Evolutionary conservation across 2,113 vertebrate genomes (phyloP).

Genomic region (Eulacestoma nigropectus): DNA sequence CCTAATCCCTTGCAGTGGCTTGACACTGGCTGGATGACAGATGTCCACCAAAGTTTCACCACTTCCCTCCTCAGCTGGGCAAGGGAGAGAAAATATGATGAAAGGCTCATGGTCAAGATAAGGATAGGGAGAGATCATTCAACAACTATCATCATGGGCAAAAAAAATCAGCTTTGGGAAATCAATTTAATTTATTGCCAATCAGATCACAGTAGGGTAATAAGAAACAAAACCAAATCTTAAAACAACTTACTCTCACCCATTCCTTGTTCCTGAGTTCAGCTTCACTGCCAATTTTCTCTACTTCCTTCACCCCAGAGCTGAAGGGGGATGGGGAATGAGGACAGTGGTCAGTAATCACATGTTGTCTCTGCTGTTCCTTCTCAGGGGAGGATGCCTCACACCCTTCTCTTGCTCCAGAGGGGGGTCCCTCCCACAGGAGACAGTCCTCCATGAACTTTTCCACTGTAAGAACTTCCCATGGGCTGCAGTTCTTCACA

Average conservation of each 20-base stretch:
- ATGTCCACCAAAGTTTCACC: neutral
- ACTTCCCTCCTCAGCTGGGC: neutral
- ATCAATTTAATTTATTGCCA: neutral
- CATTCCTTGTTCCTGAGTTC: neutral
- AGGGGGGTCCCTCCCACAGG: neutral
- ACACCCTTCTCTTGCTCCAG: neutral
- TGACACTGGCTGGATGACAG: neutral
- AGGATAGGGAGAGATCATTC: neutral
- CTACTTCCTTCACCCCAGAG: neutral
- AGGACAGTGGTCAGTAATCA: neutral
- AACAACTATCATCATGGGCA: neutral
- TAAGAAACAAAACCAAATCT: neutral
- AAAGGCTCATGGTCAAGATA: neutral
- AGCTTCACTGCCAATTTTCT: neutral
- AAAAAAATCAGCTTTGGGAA: neutral
- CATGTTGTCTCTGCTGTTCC: neutral
- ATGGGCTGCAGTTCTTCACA: neutral
- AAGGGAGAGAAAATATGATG: neutral
- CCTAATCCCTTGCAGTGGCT: neutral
- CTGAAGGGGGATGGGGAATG: neutral
- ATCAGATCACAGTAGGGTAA: neutral
- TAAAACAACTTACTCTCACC: too few relatives aligned
- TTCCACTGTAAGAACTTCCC: neutral
- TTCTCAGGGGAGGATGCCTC: neutral
- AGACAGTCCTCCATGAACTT: neutral